Evolutionary conservation across 2,888 invertebrate genomes (phyloP), one percentile per base, ranked within the genome.

Genomic region (Alcis repandata): DNA sequence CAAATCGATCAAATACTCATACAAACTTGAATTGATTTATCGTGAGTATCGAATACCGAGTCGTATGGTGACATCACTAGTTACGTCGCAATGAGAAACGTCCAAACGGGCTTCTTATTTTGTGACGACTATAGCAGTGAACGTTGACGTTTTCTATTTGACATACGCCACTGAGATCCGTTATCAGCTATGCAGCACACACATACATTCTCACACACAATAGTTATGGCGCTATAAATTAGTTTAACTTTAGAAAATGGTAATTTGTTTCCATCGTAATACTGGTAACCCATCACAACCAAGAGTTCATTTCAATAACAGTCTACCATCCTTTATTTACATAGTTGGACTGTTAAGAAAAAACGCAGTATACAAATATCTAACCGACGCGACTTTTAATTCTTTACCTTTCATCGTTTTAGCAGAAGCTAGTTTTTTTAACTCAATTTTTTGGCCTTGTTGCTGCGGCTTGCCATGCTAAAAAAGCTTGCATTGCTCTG

Each of bases 331-430:
- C 27, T 27, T 27, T 27, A 15, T 11, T 49, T 49, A 32, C 17
- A 17, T 33, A 49, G 49, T 49, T 17, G 1, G 33, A 49, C 33
- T 49, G 17, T 1, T 33, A 9, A 33, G 33, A 49, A 6, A 49
- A 33, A 49, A 19, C 17, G 32, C 11, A 27, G 8, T 48, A 27
- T 15, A 27, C 15, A 49, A 11, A 49, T 32, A 22, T 27, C 15
- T 15, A 13, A 41, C 15, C 15, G 49, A 33, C 49, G 32, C 15
- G 49, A 33, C 49, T 17, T 49, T 33, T 3, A 33, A 49, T 49
- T 33, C 11, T 46, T 8, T 49, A 33, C 33, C 11, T 1, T 17
- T 0, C 6, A 46, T 46, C 22, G 20, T 46, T 48, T 32, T 27
- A 48, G 15, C 10, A 15, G 15, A 32, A 10, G 27, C 32, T 48